A percentile compares a stretch with the other conserved stretches of the same genome.
Evolutionary conservation across 1,140 invertebrate species (phyloP).

Genomic region (Xylocopa sonorina): DNA sequence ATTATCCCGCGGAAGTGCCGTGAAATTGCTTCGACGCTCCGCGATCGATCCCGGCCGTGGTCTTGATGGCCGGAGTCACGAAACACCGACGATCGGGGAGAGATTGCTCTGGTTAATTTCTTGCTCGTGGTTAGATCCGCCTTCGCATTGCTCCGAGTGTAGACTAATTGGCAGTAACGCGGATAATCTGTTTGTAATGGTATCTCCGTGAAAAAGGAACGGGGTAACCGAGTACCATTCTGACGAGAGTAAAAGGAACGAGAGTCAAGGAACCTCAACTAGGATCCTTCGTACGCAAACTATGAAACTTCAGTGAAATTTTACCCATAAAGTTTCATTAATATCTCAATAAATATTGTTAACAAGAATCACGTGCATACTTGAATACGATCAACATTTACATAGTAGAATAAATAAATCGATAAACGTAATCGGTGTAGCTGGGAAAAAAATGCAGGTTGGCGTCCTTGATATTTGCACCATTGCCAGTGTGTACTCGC

Average conservation of each 20-base stretch:
- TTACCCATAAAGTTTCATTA: too few relatives aligned
- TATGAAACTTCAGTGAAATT: too few relatives aligned
- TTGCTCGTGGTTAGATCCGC: not conserved
- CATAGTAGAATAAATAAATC: too few relatives aligned
- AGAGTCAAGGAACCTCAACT: too few relatives aligned
- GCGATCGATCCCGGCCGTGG: not conserved
- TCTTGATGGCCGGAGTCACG: conserved; percentile 33
- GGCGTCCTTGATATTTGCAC: too few relatives aligned
- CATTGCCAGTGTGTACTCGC: too few relatives aligned
- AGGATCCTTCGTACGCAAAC: too few relatives aligned
- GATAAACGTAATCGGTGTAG: too few relatives aligned
- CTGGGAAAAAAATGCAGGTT: too few relatives aligned
- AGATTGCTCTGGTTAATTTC: conserved; percentile 16
- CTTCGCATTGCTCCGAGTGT: not conserved
- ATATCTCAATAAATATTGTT: too few relatives aligned
- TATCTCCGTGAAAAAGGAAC: not conserved
- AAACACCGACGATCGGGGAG: not conserved
- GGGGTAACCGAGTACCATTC: not conserved
- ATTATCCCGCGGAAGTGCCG: conserved; percentile 25
- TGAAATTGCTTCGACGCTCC: conserved; percentile 33
- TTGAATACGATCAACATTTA: too few relatives aligned
- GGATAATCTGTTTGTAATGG: conserved; percentile 9
- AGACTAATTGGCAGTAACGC: not conserved
- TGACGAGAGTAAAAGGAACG: not conserved
- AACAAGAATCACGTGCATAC: too few relatives aligned